A percentile compares a stretch with the other conserved stretches of the same genome.
Evolutionary conservation across 2,797 vertebrate genomes (phyloP).

Genomic region (Poecilia wingei): DNA sequence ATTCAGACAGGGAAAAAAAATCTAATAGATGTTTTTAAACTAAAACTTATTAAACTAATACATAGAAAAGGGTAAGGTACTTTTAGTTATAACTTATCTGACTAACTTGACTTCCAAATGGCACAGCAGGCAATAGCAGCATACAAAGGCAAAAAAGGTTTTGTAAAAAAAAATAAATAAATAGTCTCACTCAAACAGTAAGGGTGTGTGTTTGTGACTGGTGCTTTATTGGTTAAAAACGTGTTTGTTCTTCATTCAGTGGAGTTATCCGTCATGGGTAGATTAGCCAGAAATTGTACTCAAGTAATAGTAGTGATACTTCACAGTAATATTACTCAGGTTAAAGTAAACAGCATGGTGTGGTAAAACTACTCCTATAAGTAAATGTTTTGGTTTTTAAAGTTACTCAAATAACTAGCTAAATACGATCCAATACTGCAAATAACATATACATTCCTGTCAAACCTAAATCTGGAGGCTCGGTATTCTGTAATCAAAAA

Average conservation of each 20-base stretch:
- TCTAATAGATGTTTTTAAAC: neutral
- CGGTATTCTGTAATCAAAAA: neutral
- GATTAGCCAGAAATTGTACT: neutral
- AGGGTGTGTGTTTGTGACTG: no score
- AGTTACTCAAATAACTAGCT: neutral
- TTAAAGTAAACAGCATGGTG: neutral
- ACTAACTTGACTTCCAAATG: no score
- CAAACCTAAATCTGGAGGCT: constrained; percentile 16
- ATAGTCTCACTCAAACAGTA: no score
- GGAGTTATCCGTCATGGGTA: neutral
- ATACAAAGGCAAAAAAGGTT: no score
- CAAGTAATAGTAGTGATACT: neutral
- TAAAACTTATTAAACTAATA: neutral
- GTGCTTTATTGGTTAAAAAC: neutral
- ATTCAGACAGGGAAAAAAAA: neutral
- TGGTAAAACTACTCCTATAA: neutral
- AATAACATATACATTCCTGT: neutral
- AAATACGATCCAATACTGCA: neutral
- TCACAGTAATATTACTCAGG: neutral
- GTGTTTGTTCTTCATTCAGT: neutral
- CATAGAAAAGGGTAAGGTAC: no score
- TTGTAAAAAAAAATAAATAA: no score
- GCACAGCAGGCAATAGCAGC: no score
- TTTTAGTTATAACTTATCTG: no score
- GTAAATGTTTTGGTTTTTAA: neutral